Conservation (phyloP, 2,113 vertebrate genomes). For the Cyanocitta stelleri region DNA sequence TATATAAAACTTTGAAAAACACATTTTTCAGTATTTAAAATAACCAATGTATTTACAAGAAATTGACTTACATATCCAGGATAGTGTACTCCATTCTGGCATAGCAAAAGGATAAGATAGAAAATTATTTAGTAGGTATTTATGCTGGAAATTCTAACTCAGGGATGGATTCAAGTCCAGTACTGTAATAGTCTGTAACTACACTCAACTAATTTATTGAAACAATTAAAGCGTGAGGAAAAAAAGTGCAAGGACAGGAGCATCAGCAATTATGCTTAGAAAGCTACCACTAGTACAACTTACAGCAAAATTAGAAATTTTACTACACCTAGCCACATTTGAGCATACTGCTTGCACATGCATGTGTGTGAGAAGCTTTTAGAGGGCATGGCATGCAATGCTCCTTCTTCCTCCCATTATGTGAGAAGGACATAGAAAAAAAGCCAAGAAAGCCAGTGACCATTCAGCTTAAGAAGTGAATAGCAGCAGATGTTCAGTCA, state of each 20-base stretch:
- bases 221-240: not conserved
- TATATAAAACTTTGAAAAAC: not conserved
- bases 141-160: not conserved
- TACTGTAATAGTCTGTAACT: not conserved
- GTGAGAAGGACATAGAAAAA: not conserved
- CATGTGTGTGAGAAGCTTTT: not conserved
- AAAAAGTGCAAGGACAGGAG: not conserved
- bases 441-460: not conserved
- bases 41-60: slow-evolving; percentile 3
- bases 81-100: slow-evolving; percentile 87
- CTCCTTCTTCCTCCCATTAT: not conserved
- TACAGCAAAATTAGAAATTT: not conserved
- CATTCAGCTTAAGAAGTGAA: not conserved
- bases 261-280: not conserved
- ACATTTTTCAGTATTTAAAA: not conserved
- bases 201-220: not conserved
- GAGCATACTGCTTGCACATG: not conserved
- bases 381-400: not conserved
- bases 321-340: not conserved
- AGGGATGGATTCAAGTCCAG: not conserved
- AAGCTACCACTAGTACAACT: not conserved
- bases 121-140: slow-evolving; percentile 25
- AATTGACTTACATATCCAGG: slow-evolving; percentile 84
- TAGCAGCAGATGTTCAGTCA: not conserved
- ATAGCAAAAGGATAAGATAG: slow-evolving; percentile 67